Base-by-base conservation (phyloP, 1,140 invertebrate species). In the Drosophila seguyi region DNA sequence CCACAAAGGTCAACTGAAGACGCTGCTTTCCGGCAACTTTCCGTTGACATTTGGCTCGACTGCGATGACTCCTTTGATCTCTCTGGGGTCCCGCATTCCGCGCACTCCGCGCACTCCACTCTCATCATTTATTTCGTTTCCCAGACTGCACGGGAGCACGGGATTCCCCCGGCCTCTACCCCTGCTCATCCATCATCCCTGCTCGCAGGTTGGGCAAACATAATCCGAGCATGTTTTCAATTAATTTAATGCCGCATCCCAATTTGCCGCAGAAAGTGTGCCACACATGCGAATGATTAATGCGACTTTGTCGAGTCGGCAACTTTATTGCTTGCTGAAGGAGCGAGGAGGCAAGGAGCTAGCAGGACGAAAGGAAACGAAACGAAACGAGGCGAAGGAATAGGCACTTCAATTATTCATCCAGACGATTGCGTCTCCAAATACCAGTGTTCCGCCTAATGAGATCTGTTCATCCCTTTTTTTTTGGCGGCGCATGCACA, bases 171-270 rank as follows among this genome's bases (percentile, higher is more conserved):
- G 6, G 5, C 7, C 14, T 27, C 1, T 13, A 13, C 16, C 16
- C 13, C 6, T 27, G 13, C 22, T 50, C 55, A 38, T 68, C 55
- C 63, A 50, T 53, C 63, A 45, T 62, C 48, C 36, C 61, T 60
- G 61, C 44, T 69, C 73, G 65, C 75, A 82, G 76, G 75, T 63
- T 74, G 69, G 74, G 67, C 76, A 86, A 87, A 87, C 79, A 79
- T 86, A 75, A 87, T 82, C 74, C 81, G 45, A 82, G 79, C 71
- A 71, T 83, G 75, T 86, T 86, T 82, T 61, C 79, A 88, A 87
- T 87, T 87, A 87, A 87, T 80, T 87, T 80, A 87, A 87, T 83
- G 72, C 76, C 62, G 52, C 81, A 76, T 80, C 63, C 74, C 81
- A 66, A 60, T 77, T 76, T 67, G 48, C 63, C 59, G 44, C 68